phyloP scores from a whole-genome alignment of 2,888 invertebrate genomes.

The Drosophila testacea region DNA sequence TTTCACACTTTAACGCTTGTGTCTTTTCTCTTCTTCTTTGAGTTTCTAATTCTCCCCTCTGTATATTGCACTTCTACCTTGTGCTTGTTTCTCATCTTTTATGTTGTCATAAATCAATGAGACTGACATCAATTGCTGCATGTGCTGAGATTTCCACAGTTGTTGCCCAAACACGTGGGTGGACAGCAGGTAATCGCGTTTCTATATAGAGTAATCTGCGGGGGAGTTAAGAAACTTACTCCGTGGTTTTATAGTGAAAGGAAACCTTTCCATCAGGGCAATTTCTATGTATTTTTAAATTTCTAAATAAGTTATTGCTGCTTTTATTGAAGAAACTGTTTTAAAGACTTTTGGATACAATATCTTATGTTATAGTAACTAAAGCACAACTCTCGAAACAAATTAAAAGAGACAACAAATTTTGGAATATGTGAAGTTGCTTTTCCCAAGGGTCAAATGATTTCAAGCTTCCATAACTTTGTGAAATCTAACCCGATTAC shows the following conservation, averaged over 20 bases:
- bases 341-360: neutral
- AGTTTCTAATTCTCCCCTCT: constrained; percentile 26
- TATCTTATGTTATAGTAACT: neutral
- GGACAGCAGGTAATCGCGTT: constrained; percentile 20
- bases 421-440: too few species aligned
- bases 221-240: neutral
- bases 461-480: too few species aligned
- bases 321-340: neutral
- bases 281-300: constrained; percentile 1
- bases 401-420: too few species aligned
- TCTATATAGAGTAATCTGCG: constrained; percentile 12
- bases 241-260: neutral
- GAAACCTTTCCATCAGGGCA: neutral
- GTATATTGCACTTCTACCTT: constrained; percentile 3
- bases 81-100: constrained; percentile 54
- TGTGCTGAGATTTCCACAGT: constrained; percentile 50
- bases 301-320: neutral
- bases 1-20: constrained; percentile 72
- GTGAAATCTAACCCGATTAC: too few species aligned
- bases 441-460: too few species aligned
- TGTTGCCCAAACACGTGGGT: constrained; percentile 32
- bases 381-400: too few species aligned
- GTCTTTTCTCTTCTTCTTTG: constrained; percentile 26
- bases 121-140: constrained; percentile 66
- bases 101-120: constrained; percentile 69